Base-by-base conservation (phyloP, 2,113 vertebrate genomes). In the Aphyosemion australe region DNA sequence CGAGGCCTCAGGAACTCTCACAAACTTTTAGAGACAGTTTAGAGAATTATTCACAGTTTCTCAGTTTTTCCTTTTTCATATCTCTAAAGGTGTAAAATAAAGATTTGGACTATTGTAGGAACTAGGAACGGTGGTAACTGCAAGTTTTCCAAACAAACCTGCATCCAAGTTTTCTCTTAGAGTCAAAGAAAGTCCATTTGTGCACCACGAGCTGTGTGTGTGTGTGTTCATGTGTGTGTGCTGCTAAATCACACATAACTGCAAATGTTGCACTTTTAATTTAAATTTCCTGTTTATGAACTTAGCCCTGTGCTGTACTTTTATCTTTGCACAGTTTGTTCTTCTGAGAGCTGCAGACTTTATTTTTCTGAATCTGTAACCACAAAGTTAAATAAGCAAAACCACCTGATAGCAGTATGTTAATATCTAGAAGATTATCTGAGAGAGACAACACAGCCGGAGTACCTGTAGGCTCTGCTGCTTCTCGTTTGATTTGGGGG, bases 401-500 rank as follows among this genome's bases (percentile, higher is more conserved):
- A 54, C 21, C 12, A 32, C 51, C 58, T 32, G 65, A 61, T 66
- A n/a, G 56, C 42, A 7, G 5, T 3, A 10, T 53, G 64, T 11
- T 48, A 82, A 76, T 53, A 57, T 49, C 54, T 19, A 20, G 41
- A 4, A 19, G 13, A 15, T 12, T 3, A 61, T 66, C 18, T 50
- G 55, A 54, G 31, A 41, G 21, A 8, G 54, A 57, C 47, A 67
- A 41, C 16, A 51, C n/a, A 60, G 65, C 56, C 57, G 47, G 37
- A 7, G 12, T 94, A 98, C 97, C 96, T 99, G 97, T 66, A 95
- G 92, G 74, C 90, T 91, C 78, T 94, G 92, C 80, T 94, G 95
- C 77, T 97, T 97, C 86, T 99, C 96, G 90, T 89, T 95, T 93
- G 90, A 92, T 93, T 97, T 98, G 14, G 95, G 95, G 78, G 95